These are phyloP conservation scores for Peromyscus nudipes DNA, from an alignment of 2,797 vertebrate species.

Conservation along the genomic window DNA sequence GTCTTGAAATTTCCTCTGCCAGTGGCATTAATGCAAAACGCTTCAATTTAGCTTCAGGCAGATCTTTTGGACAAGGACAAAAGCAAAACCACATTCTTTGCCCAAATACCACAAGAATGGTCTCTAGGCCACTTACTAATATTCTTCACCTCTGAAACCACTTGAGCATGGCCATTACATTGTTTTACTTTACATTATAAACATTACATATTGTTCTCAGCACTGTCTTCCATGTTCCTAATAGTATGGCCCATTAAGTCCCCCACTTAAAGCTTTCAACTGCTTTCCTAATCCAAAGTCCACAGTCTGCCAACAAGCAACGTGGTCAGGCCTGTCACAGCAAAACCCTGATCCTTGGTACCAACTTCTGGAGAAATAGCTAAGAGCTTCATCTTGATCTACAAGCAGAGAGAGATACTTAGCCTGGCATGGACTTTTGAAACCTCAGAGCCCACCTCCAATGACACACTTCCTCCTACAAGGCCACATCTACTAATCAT, in stretches of 20 bases:
- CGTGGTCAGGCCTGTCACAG: not conserved
- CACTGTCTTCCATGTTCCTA: not conserved
- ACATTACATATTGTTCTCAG: not conserved
- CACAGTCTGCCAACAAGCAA: not conserved
- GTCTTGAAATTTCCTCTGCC: not conserved
- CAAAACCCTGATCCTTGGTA: not conserved
- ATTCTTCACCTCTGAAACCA: not conserved
- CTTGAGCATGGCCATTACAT: not conserved
- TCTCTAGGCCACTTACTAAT: not conserved
- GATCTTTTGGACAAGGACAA: not conserved
- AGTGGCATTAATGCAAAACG: not conserved
- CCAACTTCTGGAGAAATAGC: not conserved
- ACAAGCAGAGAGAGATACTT: not conserved
- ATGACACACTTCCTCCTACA: not conserved
- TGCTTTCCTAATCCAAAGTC: not conserved
- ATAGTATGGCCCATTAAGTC: not conserved
- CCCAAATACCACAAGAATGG: not conserved
- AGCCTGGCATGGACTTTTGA: not conserved
- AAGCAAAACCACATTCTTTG: not conserved
- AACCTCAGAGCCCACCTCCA: not conserved
- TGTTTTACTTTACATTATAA: not conserved
- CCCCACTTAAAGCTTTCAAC: not conserved
- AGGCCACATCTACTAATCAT: not conserved
- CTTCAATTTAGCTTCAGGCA: not conserved
- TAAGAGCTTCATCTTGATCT: not conserved